Percentiles rank a stretch among this genome's conserved stretches.
phyloP scores from a whole-genome alignment of 2,888 invertebrate species.

The Geophilus truncorum region DNA sequence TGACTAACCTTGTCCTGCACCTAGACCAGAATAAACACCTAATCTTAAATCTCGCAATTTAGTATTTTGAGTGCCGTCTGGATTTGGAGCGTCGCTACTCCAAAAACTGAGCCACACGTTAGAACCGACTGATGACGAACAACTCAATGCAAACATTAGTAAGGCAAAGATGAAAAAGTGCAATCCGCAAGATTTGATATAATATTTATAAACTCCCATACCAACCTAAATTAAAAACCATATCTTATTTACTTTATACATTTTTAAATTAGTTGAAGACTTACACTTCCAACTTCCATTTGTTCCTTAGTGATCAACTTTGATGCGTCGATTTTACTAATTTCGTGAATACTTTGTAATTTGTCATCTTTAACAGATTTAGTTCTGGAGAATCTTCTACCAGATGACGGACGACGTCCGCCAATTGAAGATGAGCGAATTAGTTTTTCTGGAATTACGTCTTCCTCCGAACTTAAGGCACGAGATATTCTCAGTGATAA shows the following conservation, averaged over 20 bases:
- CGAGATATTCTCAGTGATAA: slow-evolving; percentile 27
- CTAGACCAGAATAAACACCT: slow-evolving; percentile 51
- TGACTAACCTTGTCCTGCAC: slow-evolving; percentile 45
- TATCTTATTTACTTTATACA: neutral
- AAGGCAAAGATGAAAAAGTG: slow-evolving; percentile 22
- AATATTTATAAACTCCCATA: slow-evolving; percentile 14
- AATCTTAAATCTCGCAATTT: slow-evolving; percentile 45
- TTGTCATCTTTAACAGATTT: neutral
- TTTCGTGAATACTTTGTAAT: neutral
- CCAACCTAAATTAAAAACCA: slow-evolving; percentile 1
- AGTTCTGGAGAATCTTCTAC: neutral
- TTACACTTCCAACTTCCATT: slow-evolving; percentile 31
- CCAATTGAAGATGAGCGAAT: neutral
- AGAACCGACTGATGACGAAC: slow-evolving; percentile 33
- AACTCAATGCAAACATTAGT: slow-evolving; percentile 33
- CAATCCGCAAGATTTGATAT: slow-evolving; percentile 34
- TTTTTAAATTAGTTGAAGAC: neutral
- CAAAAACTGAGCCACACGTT: slow-evolving; percentile 44
- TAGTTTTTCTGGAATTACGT: neutral
- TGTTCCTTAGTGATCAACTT: slow-evolving; percentile 3
- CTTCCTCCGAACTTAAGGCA: slow-evolving; percentile 30
- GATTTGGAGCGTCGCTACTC: slow-evolving; percentile 40
- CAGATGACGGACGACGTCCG: neutral
- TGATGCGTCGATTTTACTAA: neutral
- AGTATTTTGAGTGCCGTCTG: slow-evolving; percentile 39